Evolutionary conservation across 2,888 invertebrate species (phyloP).

Genomic region (Drosophila limbata): DNA sequence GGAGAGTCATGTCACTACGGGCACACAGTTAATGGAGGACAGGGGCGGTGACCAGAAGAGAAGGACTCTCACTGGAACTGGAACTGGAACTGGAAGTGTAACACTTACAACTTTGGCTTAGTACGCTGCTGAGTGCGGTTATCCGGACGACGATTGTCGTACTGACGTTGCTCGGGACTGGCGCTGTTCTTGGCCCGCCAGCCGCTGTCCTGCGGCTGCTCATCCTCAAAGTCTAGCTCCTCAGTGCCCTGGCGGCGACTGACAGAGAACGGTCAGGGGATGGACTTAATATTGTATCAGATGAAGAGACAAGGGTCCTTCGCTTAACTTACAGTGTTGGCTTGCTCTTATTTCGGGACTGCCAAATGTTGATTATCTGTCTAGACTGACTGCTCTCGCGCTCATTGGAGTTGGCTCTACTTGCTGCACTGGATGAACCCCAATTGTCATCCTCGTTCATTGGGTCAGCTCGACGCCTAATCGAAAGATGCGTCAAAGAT

Average conservation of each 20-base stretch:
- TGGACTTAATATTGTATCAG: not conserved
- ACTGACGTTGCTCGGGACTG: conserved; percentile 60
- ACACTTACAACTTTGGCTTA: conserved; percentile 76
- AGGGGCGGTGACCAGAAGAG: not conserved
- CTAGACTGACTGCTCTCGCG: conserved; percentile 79
- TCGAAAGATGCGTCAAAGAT: conserved; percentile 16
- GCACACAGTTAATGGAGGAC: conserved; percentile 2
- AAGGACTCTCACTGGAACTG: not conserved
- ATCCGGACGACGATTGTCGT: conserved; percentile 46
- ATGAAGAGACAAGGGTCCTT: not conserved
- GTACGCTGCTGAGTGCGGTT: conserved; percentile 58
- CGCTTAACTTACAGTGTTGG: conserved; percentile 68
- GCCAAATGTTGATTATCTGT: conserved; percentile 68
- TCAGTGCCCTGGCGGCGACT: conserved; percentile 80
- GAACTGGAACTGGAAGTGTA: not conserved
- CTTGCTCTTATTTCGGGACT: conserved; percentile 63
- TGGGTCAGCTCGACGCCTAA: conserved; percentile 70
- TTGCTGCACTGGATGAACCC: conserved; percentile 80
- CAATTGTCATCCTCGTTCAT: conserved; percentile 75
- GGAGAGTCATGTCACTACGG: conserved; percentile 28
- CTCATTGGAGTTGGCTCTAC: conserved; percentile 80
- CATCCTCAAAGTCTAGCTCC: conserved; percentile 74
- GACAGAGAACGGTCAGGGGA: conserved; percentile 10
- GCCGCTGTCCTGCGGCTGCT: conserved; percentile 53
- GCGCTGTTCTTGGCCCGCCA: conserved; percentile 63